A percentile compares a stretch with the other conserved stretches of the same genome.
These are phyloP conservation scores for Euleptes europaea DNA, from an alignment of 2,113 vertebrate genomes.

Conservation along the genomic window DNA sequence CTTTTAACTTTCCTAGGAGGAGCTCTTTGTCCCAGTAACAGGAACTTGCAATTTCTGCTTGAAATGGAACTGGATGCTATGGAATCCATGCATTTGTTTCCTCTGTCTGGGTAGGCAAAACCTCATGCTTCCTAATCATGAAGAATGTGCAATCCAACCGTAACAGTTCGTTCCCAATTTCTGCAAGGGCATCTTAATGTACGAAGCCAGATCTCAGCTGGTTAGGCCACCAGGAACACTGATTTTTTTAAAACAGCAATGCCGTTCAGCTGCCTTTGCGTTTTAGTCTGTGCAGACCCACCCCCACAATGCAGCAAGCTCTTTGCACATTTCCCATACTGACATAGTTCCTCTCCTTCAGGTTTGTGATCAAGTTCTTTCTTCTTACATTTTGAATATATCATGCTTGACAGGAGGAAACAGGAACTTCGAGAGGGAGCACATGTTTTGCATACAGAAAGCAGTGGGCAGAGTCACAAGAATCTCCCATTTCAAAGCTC, in stretches of 20 bases:
- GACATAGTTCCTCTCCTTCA: background rate
- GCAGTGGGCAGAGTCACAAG: background rate
- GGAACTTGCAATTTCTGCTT: background rate
- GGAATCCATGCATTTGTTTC: conserved; percentile 7
- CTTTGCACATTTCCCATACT: background rate
- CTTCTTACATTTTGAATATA: background rate
- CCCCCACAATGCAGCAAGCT: background rate
- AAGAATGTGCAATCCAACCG: conserved; percentile 24
- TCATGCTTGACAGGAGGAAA: background rate
- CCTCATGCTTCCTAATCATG: background rate
- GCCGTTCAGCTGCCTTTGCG: background rate
- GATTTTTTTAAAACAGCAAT: background rate
- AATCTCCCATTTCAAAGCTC: background rate
- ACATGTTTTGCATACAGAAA: background rate
- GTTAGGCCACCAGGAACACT: conserved; percentile 17
- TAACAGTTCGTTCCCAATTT: conserved; percentile 16
- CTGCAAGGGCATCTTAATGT: conserved; percentile 4
- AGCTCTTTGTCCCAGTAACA: background rate
- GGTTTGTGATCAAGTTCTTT: background rate
- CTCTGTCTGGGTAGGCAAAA: conserved; percentile 28
- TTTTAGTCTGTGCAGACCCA: background rate
- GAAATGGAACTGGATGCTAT: background rate
- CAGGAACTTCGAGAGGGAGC: background rate
- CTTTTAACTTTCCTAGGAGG: background rate
- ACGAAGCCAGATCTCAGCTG: conserved; percentile 13